Percentiles rank a stretch among this genome's conserved stretches.
phyloP scores from a whole-genome alignment of 2,797 vertebrate species.

The Peromyscus attwateri region DNA sequence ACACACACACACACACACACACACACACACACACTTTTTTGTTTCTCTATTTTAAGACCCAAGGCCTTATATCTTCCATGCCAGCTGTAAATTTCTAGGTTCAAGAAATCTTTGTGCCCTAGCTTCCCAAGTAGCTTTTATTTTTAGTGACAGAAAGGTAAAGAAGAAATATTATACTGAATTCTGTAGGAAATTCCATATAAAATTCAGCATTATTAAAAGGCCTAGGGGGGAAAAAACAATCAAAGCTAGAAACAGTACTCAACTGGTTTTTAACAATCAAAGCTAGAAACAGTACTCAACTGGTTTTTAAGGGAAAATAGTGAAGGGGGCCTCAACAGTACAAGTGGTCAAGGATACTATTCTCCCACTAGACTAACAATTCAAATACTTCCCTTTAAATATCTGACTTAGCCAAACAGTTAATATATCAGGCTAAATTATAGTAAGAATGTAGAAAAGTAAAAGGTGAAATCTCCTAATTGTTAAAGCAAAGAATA shows the following conservation, averaged over 20 bases:
- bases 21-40: background rate
- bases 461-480: conserved; percentile 26
- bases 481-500: conserved; percentile 1
- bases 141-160: background rate
- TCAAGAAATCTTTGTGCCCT: background rate
- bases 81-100: background rate
- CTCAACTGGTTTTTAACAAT: background rate
- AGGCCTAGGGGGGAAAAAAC: background rate
- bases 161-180: background rate
- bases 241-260: background rate
- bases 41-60: background rate
- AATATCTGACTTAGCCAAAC: background rate
- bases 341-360: background rate
- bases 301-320: background rate
- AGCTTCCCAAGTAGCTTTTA: background rate
- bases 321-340: background rate
- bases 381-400: conserved; percentile 15
- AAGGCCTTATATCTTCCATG: background rate
- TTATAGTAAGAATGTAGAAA: conserved; percentile 42
- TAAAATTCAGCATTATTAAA: background rate
- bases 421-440: conserved; percentile 6
- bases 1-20: background rate
- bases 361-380: background rate
- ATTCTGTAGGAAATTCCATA: background rate
- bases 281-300: background rate